Base-by-base conservation (phyloP, 2,797 vertebrate genomes). In the Enteromius unitaeniatus region DNA sequence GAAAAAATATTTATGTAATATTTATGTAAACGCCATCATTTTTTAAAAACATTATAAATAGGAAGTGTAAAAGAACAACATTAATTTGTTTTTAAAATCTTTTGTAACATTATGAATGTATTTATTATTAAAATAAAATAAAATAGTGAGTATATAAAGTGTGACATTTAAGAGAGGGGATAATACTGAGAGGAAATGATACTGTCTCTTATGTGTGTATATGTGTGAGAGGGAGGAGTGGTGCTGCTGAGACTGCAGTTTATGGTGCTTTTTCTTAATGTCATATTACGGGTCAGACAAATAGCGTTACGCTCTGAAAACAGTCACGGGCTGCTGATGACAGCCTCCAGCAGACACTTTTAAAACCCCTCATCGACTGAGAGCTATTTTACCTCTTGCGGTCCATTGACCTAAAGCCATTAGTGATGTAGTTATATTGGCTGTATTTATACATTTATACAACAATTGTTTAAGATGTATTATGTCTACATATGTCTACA, bases 201-300 rank as follows among this genome's bases (percentile, higher is more conserved):
- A 34, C 7, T 26, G 1, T 73, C 13, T 31, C 45, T 17, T 21
- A 28, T 42, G 47, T 53, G 49, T 45, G 67, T 58, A 0, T 31
- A 31, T 28, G 26, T 14, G 42, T 21, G 40, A 51, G 64, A 65
- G 60, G 19, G 78, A 53, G 47, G 47, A 62, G 10, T 6, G 26
- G 53, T 34, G n/a, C 40, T 74, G 72, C 60, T 82, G n/a, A 69
- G 47, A 19, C 26, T 34, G 70, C 13, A 49, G 19, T 62, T 49
- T 51, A 49, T 62, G 40, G 37, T 34, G 19, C 4, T 53, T 64
- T 72, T 45, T 45, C 53, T 73, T 73, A 74, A 55, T 55, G 79
- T 28, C 40, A 49, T 73, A 47, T 81, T 73, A 62, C 13, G 2
- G 40, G 19, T 62, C 40, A 81, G 68, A 73, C 69, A 58, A 49